phyloP scores from a whole-genome alignment of 2,888 invertebrate genomes.

The Chymomyza fuscimana region DNA sequence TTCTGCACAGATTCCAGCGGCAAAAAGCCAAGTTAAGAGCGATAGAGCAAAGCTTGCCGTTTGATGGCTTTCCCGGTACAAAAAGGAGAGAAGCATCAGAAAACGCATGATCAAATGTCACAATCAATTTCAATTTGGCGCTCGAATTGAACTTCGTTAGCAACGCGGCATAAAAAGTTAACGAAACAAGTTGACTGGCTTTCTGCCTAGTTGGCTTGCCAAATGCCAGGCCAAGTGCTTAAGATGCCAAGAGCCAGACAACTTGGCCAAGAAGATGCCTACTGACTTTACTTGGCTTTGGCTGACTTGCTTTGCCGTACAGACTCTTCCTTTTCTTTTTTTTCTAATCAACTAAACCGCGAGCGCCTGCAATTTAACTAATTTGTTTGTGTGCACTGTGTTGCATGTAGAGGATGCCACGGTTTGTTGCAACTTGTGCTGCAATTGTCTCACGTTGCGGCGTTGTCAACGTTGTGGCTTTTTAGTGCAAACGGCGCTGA shows the following conservation, averaged over 20 bases:
- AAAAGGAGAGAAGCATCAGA: conserved; percentile 14
- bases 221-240: conserved; percentile 18
- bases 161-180: conserved; percentile 39
- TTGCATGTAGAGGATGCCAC: conserved; percentile 17
- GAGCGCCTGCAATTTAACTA: conserved; percentile 68
- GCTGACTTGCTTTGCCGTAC: conserved; percentile 3
- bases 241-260: conserved; percentile 34
- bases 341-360: conserved; percentile 61
- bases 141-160: conserved; percentile 72
- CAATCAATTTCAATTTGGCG: conserved; percentile 74
- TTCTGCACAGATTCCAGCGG: conserved; percentile 52
- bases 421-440: conserved; percentile 23
- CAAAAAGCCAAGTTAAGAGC: neutral
- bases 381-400: conserved; percentile 48
- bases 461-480: neutral
- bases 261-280: neutral
- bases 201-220: conserved; percentile 28
- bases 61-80: neutral
- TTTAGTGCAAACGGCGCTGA: conserved; percentile 12
- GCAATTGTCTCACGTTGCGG: conserved; percentile 50
- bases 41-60: neutral
- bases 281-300: neutral
- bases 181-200: conserved; percentile 48
- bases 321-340: conserved; percentile 40
- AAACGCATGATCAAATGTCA: conserved; percentile 73